Evolutionary conservation across 2,797 vertebrate genomes (phyloP).

Genomic region (Microcaecilia unicolor): DNA sequence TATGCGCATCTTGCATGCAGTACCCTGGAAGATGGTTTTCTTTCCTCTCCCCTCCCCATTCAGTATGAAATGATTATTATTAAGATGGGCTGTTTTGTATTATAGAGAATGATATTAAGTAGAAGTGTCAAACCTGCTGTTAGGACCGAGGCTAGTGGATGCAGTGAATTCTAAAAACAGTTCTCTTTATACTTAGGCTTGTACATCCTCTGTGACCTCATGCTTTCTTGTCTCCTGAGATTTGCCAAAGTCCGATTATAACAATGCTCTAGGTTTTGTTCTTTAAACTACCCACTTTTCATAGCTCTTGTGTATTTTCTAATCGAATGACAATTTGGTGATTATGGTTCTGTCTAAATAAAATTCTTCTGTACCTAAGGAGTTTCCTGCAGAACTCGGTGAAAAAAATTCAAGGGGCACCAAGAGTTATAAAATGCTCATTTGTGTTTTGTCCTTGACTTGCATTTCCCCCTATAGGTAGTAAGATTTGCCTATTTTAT

Average conservation of each 20-base stretch:
- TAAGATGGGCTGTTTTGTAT: slow-evolving; percentile 13
- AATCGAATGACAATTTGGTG: not conserved
- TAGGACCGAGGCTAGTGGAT: slow-evolving; percentile 19
- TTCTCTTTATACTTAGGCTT: slow-evolving; percentile 21
- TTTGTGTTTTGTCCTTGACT: not conserved
- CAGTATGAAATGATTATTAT: slow-evolving; percentile 23
- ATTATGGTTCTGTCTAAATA: slow-evolving; percentile 9
- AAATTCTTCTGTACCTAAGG: not conserved
- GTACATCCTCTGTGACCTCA: no score
- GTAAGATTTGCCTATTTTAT: no score
- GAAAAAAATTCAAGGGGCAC: slow-evolving; percentile 7
- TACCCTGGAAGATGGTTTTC: slow-evolving; percentile 30
- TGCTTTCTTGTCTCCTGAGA: slow-evolving; percentile 15
- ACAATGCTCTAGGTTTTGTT: not conserved
- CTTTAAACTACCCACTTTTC: slow-evolving; percentile 5
- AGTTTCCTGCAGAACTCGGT: slow-evolving; percentile 6
- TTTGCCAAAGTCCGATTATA: slow-evolving; percentile 25
- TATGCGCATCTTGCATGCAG: slow-evolving; percentile 30
- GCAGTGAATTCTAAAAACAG: slow-evolving; percentile 8
- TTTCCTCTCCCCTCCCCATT: slow-evolving; percentile 30
- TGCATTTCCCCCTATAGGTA: not conserved
- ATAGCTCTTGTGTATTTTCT: slow-evolving; percentile 18
- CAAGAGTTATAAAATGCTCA: not conserved
- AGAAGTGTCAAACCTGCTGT: slow-evolving; percentile 23
- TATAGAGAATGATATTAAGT: slow-evolving; percentile 16